Percentiles rank a stretch among this genome's conserved stretches.
Conservation (phyloP, 2,113 vertebrate genomes). For the Tyto alba region DNA sequence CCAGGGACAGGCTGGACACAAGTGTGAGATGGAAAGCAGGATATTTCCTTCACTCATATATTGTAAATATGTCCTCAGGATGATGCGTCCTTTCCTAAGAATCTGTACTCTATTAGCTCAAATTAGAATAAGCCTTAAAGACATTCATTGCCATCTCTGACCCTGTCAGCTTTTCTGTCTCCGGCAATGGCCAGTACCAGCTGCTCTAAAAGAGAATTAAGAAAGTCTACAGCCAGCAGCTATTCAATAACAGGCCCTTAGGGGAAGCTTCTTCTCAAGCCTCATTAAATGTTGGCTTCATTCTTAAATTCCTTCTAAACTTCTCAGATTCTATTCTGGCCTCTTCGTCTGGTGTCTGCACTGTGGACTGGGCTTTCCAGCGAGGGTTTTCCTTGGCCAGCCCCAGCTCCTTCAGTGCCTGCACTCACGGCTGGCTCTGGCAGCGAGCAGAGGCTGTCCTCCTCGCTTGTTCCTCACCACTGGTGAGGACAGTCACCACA, state of each 20-base stretch:
- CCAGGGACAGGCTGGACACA: not conserved
- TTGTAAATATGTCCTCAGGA: not conserved
- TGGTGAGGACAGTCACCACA: not conserved
- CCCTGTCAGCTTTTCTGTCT: not conserved
- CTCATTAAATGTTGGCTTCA: conserved; percentile 37
- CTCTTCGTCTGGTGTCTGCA: not conserved
- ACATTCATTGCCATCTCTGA: not conserved
- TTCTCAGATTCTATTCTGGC: conserved; percentile 31
- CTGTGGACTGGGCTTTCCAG: not conserved
- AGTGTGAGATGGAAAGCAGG: not conserved
- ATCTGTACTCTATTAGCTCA: not conserved
- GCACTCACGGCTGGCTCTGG: not conserved
- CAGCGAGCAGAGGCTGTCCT: not conserved
- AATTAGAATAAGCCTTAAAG: not conserved
- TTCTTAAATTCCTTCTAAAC: conserved; percentile 45
- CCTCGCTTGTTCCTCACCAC: accelerated
- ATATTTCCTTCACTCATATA: not conserved
- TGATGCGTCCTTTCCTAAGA: not conserved
- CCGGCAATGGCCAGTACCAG: not conserved
- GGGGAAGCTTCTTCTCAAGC: conserved; percentile 31
- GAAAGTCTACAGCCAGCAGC: not conserved
- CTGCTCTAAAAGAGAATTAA: not conserved
- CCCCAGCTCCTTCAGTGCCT: not conserved
- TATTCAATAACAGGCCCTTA: conserved; percentile 7
- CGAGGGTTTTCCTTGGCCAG: not conserved